phyloP scores from a whole-genome alignment of 92 coral and sea anemone species.

The Epizoanthus stellaris region DNA sequence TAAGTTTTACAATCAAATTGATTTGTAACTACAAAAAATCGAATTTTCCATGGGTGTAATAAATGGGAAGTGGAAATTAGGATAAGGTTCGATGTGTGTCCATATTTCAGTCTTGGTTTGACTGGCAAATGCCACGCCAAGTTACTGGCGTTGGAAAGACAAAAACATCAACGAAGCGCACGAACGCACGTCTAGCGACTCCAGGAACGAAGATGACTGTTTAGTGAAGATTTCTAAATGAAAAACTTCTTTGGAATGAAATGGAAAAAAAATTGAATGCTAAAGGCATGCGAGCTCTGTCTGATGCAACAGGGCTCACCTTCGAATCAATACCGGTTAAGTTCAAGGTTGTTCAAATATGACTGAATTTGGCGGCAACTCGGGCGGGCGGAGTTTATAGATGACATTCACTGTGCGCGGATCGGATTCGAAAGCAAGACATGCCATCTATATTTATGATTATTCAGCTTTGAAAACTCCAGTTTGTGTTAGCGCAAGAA shows the following conservation, averaged over 20 bases:
- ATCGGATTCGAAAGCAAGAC: not conserved
- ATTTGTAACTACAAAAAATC: not conserved
- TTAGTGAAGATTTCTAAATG: not conserved
- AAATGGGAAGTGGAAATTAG: not conserved
- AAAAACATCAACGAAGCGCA: not conserved
- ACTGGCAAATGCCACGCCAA: constrained; percentile 8
- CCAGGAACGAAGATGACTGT: not conserved
- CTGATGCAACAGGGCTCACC: not conserved
- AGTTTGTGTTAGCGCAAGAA: not conserved
- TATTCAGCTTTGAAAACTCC: constrained; percentile 12
- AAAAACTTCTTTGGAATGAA: not conserved
- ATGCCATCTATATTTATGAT: not conserved
- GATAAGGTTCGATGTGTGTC: not conserved
- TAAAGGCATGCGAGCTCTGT: not conserved
- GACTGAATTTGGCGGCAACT: not conserved
- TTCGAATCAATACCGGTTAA: not conserved
- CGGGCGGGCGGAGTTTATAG: not conserved
- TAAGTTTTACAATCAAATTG: not conserved
- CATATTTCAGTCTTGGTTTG: not conserved
- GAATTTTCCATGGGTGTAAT: not conserved
- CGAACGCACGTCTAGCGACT: not conserved
- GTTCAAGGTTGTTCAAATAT: constrained; percentile 47
- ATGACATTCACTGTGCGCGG: not conserved
- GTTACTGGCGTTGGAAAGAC: not conserved
- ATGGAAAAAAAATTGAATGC: not conserved